Base-by-base conservation (phyloP, 2,888 invertebrate genomes). In the Yponomeuta sedellus region DNA sequence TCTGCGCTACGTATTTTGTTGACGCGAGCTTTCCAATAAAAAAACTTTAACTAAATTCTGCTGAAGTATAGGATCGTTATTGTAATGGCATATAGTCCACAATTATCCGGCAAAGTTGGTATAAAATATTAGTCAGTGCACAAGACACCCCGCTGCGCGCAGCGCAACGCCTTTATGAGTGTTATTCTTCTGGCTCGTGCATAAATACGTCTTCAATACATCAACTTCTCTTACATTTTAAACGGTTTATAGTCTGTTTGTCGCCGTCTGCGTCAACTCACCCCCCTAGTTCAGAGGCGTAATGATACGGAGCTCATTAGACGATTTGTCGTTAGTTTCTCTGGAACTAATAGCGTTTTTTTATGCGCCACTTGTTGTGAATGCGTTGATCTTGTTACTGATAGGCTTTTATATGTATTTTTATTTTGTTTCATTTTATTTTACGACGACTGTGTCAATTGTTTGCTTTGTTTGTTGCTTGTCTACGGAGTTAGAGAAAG, bases 91-190 rank as follows among this genome's bases (percentile, higher is more conserved):
- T 59, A 59, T 10, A 59, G 25, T 12, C 20, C 25, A 63, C 12
- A 44, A 12, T 40, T 44, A 8, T 44, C 20, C 22, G 44, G 10
- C 44, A 1, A 20, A 63, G 20, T 34, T 16, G 6, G 4, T 11
- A 22, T 4, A 40, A 52, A 20, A 44, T 39, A 10, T 28, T 63
- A 52, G 63, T 63, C 20, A 20, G 73, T 81, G 83, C 12, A 8
- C 16, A 80, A 75, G 80, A 84, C 85, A 74, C 80, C 85, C 84
- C 80, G 83, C 72, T 62, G 85, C 67, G 83, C 68, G 68, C 65
- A 72, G 72, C 74, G 77, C 75, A 44, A 40, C 20, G 44, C 44
- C 34, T 20, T 63, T 63, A 52, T 63, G 22, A 12, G 44, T 22
- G 58, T 58, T 2, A 58, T 58, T 58, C n/a, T 57, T 11, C 22